These are phyloP conservation scores for Megaptera novaeangliae DNA, from an alignment of 2,113 vertebrate genomes.

Conservation along the genomic window DNA sequence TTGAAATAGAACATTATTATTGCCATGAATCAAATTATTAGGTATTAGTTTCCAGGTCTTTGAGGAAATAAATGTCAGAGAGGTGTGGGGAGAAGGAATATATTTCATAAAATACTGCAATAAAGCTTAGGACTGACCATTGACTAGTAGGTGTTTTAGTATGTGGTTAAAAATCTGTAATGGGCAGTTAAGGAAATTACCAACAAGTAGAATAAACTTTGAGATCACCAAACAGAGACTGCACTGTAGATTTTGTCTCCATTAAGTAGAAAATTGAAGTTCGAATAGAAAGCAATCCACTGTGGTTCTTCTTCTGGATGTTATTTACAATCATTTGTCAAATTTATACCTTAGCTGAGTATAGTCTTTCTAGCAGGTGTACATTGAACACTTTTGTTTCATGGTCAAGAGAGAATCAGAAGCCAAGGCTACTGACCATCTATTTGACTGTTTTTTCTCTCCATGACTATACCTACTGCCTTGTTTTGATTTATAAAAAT, in stretches of 20 bases:
- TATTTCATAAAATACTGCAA: neutral
- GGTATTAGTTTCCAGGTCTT: neutral
- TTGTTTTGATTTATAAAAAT: constrained; percentile 18
- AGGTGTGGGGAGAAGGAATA: neutral
- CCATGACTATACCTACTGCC: neutral
- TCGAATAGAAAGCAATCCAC: constrained; percentile 33
- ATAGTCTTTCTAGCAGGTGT: constrained; percentile 30
- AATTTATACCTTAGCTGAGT: neutral
- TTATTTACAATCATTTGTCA: constrained; percentile 64
- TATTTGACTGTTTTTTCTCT: neutral
- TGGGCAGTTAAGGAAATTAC: constrained; percentile 39
- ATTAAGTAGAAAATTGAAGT: constrained; percentile 31
- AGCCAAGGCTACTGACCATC: neutral
- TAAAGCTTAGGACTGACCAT: neutral
- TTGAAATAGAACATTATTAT: neutral
- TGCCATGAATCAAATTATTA: neutral
- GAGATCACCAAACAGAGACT: neutral
- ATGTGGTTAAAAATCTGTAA: neutral
- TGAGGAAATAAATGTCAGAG: constrained; percentile 16
- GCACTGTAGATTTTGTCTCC: neutral
- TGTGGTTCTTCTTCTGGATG: constrained; percentile 24
- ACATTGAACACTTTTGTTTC: constrained; percentile 13
- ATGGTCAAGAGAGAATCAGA: neutral
- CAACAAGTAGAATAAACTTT: neutral
- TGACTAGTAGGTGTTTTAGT: constrained; percentile 3